These are phyloP conservation scores for Spisula solida DNA, from an alignment of 2,888 invertebrate genomes.

Conservation along the genomic window DNA sequence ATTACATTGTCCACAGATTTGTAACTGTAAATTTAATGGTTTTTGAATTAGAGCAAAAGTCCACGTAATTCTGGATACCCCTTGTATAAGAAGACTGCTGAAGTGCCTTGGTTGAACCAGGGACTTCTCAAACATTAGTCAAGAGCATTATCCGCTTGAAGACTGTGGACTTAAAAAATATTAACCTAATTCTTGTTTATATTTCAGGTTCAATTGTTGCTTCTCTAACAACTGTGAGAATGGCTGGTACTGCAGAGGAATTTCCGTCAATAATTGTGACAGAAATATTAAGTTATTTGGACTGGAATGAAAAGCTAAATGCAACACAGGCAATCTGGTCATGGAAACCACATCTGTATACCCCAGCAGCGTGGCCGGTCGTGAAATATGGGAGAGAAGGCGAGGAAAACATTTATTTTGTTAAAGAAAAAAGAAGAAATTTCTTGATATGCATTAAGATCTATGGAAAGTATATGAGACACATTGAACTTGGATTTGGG, in stretches of 20 bases:
- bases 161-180: background rate
- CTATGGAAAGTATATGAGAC: constrained; percentile 74
- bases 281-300: constrained; percentile 69
- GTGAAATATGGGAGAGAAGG: constrained; percentile 70
- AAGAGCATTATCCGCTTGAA: no score
- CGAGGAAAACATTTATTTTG: constrained; percentile 78
- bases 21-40: no score
- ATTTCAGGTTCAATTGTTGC: no score
- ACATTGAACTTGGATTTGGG: constrained; percentile 71
- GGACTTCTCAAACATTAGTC: no score
- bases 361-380: constrained; percentile 71
- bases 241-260: constrained; percentile 41
- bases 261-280: constrained; percentile 74
- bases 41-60: no score
- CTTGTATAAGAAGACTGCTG: no score
- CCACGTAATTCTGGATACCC: no score
- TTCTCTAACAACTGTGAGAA: background rate
- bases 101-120: no score
- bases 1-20: no score
- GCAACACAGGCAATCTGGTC: constrained; percentile 57
- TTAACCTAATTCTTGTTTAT: background rate
- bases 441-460: constrained; percentile 72
- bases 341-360: constrained; percentile 68
- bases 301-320: constrained; percentile 75
- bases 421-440: constrained; percentile 70